Conservation (phyloP, 2,113 vertebrate genomes). For the Gymnogyps californianus region DNA sequence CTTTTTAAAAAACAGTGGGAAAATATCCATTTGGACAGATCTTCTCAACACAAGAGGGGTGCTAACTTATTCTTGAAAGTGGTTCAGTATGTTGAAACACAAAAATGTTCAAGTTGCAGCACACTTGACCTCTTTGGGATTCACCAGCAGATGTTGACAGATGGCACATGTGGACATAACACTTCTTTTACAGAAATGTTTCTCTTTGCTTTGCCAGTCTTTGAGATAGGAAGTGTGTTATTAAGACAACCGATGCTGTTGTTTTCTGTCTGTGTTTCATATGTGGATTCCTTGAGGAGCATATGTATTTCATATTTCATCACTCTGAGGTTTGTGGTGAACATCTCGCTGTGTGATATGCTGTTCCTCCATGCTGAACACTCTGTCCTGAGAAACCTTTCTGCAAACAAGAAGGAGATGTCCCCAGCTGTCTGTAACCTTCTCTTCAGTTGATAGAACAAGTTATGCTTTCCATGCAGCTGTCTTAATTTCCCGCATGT, state of each 20-base stretch:
- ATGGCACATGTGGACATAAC: not conserved
- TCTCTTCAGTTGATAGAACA: not conserved
- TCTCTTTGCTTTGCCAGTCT: constrained; percentile 15
- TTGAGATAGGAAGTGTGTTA: not conserved
- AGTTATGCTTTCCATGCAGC: not conserved
- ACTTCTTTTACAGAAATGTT: not conserved
- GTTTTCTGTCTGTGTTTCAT: not conserved
- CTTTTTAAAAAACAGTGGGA: not conserved
- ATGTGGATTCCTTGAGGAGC: not conserved
- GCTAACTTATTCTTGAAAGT: not conserved
- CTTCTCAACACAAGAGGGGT: not conserved
- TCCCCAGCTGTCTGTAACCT: not conserved
- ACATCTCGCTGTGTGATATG: not conserved
- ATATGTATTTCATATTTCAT: not conserved
- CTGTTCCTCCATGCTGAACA: not conserved
- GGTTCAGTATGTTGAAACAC: not conserved
- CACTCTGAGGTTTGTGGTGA: not conserved
- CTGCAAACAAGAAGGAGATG: not conserved
- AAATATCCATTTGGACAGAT: not conserved
- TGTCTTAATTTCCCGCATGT: not conserved
- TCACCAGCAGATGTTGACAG: not conserved
- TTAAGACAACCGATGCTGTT: not conserved
- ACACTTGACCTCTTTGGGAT: not conserved
- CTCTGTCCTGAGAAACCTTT: not conserved
- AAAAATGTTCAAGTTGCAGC: not conserved